Conservation (phyloP, 2,888 invertebrate genomes). For the Platycheirus rosarum region DNA sequence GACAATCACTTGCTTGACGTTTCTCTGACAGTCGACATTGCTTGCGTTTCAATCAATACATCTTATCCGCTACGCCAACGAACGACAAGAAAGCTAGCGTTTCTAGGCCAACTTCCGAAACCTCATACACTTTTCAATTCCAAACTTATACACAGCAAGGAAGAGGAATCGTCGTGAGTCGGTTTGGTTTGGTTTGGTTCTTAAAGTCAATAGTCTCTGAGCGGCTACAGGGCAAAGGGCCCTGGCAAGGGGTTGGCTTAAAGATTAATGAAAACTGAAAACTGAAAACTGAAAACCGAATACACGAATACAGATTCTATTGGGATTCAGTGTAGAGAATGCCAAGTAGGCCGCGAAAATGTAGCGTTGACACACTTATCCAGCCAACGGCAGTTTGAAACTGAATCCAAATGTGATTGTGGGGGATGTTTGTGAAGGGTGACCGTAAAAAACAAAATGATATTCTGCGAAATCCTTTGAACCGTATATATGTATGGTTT, state of each 20-base stretch:
- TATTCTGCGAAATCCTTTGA: constrained; percentile 36
- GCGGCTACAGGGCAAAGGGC: constrained; percentile 38
- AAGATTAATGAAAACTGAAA: constrained; percentile 45
- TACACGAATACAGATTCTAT: constrained; percentile 37
- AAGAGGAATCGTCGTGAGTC: constrained; percentile 28
- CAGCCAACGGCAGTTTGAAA: constrained; percentile 10
- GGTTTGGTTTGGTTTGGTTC: constrained; percentile 38
- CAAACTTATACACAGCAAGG: constrained; percentile 31
- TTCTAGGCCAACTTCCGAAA: constrained; percentile 44
- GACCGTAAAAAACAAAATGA: constrained; percentile 17
- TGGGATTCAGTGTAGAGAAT: constrained; percentile 26
- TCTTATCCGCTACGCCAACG: not conserved
- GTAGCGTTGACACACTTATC: constrained; percentile 46
- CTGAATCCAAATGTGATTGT: constrained; percentile 3
- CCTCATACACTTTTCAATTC: constrained; percentile 59
- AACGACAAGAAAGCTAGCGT: constrained; percentile 43
- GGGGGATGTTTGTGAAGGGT: not conserved
- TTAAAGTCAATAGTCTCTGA: constrained; percentile 54
- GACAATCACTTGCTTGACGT: constrained; percentile 19
- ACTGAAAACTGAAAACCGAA: not conserved
- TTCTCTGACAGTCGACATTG: constrained; percentile 33
- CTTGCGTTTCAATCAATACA: constrained; percentile 29
- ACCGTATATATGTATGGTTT: not conserved
- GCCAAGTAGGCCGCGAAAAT: constrained; percentile 55
- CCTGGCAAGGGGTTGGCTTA: constrained; percentile 41